A percentile compares a stretch with the other conserved stretches of the same genome.
Evolutionary conservation across 2,797 vertebrate species (phyloP).

Genomic region (Acomys russatus): DNA sequence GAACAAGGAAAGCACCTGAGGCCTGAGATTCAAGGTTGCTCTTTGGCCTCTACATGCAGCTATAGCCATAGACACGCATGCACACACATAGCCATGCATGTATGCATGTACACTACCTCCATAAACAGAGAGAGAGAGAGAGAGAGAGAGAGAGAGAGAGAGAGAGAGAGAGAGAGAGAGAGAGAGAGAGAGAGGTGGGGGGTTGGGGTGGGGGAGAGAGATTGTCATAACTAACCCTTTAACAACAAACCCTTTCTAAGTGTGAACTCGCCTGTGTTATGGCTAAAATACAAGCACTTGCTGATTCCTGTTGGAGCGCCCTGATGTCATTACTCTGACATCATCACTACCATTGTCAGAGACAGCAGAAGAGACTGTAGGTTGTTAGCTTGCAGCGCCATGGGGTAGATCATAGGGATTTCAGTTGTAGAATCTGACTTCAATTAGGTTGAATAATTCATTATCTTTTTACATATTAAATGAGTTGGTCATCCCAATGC

Average conservation of each 20-base stretch:
- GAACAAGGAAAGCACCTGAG: neutral
- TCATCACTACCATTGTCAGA: neutral
- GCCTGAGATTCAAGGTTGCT: neutral
- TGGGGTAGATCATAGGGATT: neutral
- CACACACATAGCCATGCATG: neutral
- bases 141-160: neutral
- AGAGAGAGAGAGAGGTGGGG: too few species aligned
- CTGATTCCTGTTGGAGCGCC: neutral
- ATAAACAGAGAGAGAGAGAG: neutral
- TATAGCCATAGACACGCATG: neutral
- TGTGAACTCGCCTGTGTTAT: neutral
- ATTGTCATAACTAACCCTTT: neutral
- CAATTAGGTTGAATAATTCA: neutral
- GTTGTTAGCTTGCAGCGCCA: neutral
- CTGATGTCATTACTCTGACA: neutral
- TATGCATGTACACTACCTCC: neutral
- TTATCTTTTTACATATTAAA: neutral
- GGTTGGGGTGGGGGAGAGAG: neutral
- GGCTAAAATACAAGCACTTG: neutral
- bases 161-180: neutral
- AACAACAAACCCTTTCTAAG: constrained; percentile 18
- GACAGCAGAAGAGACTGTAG: neutral
- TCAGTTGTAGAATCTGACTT: neutral
- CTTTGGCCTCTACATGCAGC: neutral
- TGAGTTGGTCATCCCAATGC: neutral